Conservation (phyloP, 2,113 vertebrate genomes). For the Nothocercus julius region DNA sequence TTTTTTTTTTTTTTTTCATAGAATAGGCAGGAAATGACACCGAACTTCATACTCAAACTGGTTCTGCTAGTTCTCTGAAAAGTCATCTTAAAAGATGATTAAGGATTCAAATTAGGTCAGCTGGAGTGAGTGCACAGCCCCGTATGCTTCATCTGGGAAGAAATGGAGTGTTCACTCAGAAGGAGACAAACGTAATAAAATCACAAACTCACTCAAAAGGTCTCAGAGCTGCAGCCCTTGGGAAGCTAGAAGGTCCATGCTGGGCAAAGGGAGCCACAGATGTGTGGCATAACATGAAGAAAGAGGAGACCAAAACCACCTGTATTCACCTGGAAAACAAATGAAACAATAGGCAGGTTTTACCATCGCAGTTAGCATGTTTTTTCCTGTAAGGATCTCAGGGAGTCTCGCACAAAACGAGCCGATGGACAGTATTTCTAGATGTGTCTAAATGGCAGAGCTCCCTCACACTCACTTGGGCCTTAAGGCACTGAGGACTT, state of each 20-base stretch:
- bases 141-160: not conserved
- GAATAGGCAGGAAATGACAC: conserved; percentile 36
- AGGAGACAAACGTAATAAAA: not conserved
- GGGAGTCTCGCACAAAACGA: not conserved
- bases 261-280: not conserved
- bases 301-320: not conserved
- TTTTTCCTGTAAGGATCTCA: not conserved
- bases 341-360: not conserved
- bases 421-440: not conserved
- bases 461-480: not conserved
- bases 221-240: not conserved
- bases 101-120: conserved; percentile 50
- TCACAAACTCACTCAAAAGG: not conserved
- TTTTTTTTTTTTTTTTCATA: not conserved
- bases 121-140: not conserved
- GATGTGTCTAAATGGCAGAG: not conserved
- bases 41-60: not conserved
- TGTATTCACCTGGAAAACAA: not conserved
- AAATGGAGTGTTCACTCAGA: not conserved
- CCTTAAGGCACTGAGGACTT: not conserved
- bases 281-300: not conserved
- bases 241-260: not conserved
- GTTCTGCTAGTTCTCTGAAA: conserved; percentile 56
- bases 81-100: conserved; percentile 21
- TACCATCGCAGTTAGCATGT: not conserved